A percentile compares a stretch with the other conserved stretches of the same genome.
These are phyloP conservation scores for Muraenolepis orangiensis DNA, from an alignment of 2,797 vertebrate genomes.

Conservation along the genomic window DNA sequence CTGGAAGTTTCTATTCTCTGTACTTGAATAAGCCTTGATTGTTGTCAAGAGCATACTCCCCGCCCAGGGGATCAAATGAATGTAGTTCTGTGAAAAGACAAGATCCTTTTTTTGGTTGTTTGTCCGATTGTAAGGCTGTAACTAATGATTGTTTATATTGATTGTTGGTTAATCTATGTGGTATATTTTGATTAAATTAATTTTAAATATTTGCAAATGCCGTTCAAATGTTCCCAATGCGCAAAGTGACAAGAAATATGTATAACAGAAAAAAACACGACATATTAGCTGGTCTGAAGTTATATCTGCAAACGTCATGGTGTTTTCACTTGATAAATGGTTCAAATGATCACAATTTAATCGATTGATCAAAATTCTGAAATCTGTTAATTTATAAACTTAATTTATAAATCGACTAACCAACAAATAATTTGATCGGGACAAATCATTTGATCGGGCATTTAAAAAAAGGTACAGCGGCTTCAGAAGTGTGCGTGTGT, in stretches of 20 bases:
- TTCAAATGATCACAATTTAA: background rate
- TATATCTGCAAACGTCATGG: background rate
- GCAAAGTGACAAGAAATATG: background rate
- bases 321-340: background rate
- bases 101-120: background rate
- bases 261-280: background rate
- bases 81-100: background rate
- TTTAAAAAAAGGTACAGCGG: background rate
- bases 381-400: background rate
- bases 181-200: background rate
- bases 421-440: background rate
- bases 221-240: background rate
- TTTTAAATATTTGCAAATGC: background rate
- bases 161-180: background rate
- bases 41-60: conserved; percentile 15
- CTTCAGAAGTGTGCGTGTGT: background rate
- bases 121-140: background rate
- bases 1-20: conserved; percentile 14
- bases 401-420: background rate
- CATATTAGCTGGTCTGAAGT: background rate
- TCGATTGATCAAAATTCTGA: background rate
- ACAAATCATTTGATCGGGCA: background rate
- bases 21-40: conserved; percentile 1
- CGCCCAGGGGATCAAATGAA: background rate
- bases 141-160: background rate